Percentiles rank a stretch among this genome's conserved stretches.
These are phyloP conservation scores for Sebastes iracundus DNA, from an alignment of 2,797 vertebrate genomes.

Conservation along the genomic window DNA sequence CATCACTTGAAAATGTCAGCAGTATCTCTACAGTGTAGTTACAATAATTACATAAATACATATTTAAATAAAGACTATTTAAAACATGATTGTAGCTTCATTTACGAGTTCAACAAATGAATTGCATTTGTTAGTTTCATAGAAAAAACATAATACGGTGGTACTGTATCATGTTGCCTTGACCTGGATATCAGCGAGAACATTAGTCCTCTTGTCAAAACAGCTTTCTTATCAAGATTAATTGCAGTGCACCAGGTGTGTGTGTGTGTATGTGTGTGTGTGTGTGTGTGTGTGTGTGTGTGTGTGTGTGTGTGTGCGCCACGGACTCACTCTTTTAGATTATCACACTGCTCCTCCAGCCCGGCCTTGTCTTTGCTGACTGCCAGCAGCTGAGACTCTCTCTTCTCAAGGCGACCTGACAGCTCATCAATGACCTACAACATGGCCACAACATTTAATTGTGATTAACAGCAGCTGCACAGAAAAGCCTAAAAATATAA, in stretches of 20 bases:
- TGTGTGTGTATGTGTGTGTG: background rate
- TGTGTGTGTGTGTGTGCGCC: background rate
- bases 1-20: background rate
- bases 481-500: background rate
- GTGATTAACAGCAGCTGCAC: background rate
- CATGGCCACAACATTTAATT: slow-evolving; percentile 10
- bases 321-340: slow-evolving; percentile 95
- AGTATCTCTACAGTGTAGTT: background rate
- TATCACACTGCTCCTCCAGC: slow-evolving; percentile 95
- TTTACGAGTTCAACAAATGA: background rate
- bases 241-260: background rate
- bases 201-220: background rate
- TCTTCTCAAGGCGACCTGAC: slow-evolving; percentile 91
- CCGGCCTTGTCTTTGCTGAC: slow-evolving; percentile 96
- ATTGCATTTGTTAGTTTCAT: background rate
- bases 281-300: background rate
- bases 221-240: background rate
- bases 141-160: background rate
- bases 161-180: background rate
- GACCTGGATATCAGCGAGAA: background rate
- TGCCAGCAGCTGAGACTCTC: slow-evolving; percentile 91
- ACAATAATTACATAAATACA: background rate
- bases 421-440: slow-evolving; percentile 91
- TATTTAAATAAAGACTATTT: background rate
- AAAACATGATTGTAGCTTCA: background rate